These are phyloP conservation scores for Conopomorpha cramerella DNA, from an alignment of 1,140 invertebrate genomes.

Conservation along the genomic window DNA sequence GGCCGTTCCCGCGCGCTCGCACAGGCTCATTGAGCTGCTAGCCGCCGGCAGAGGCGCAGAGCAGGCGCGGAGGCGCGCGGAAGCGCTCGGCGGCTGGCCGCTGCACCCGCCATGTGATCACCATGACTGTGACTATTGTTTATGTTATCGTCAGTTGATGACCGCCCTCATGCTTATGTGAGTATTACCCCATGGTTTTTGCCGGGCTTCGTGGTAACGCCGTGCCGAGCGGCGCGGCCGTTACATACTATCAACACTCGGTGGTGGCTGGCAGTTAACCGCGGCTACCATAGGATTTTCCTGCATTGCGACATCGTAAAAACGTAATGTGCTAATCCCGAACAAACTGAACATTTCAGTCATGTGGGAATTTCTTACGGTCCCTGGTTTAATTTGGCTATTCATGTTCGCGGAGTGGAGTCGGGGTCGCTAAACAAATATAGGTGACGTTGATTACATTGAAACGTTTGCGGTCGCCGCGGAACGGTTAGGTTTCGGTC, in stretches of 20 bases:
- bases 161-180: constrained; percentile 55
- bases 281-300: constrained; percentile 12
- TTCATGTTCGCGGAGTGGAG: no score
- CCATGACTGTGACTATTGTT: constrained; percentile 41
- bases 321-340: constrained; percentile 17
- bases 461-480: no score
- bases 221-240: no score
- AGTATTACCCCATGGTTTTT: constrained; percentile 34
- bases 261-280: constrained; percentile 6
- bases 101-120: constrained; percentile 28
- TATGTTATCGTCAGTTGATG: constrained; percentile 51
- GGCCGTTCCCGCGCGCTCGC: constrained; percentile 40
- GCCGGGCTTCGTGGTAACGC: no score
- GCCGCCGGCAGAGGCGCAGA: constrained; percentile 34
- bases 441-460: no score
- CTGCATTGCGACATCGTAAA: constrained; percentile 46
- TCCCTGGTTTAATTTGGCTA: no score
- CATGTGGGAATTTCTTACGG: no score
- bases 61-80: constrained; percentile 20
- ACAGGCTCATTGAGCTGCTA: constrained; percentile 43
- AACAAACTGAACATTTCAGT: constrained; percentile 30
- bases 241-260: constrained; percentile 15
- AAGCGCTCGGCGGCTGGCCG: constrained; percentile 4
- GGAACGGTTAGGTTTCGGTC: no score
- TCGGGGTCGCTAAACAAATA: no score